Percentiles rank a stretch among this genome's conserved stretches.
phyloP scores from a whole-genome alignment of 64 coral and sea anemone genomes.

The Cladopsammia gracilis region DNA sequence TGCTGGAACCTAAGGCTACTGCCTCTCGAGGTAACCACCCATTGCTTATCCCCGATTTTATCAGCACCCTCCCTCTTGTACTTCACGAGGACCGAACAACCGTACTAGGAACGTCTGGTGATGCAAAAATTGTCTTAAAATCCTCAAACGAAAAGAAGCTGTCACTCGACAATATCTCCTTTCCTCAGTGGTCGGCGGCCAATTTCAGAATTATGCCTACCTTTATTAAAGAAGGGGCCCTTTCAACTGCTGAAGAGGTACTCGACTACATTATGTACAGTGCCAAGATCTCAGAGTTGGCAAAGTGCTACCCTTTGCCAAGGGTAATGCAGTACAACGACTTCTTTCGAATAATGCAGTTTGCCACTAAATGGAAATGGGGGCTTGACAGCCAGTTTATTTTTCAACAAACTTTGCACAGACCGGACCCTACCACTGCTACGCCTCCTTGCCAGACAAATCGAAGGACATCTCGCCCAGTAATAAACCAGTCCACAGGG shows the following conservation, averaged over 20 bases:
- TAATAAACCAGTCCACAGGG: constrained; percentile 49
- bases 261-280: constrained; percentile 44
- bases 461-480: constrained; percentile 23
- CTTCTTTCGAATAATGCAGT: constrained; percentile 24
- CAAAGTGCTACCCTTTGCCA: constrained; percentile 39
- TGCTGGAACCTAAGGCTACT: not conserved
- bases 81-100: not conserved
- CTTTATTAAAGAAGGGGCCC: constrained; percentile 17
- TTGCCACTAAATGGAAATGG: constrained; percentile 50
- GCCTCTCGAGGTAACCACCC: constrained; percentile 12
- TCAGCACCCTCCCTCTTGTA: not conserved
- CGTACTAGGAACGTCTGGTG: constrained; percentile 3
- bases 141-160: not conserved
- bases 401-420: constrained; percentile 25
- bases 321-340: constrained; percentile 55
- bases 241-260: constrained; percentile 43
- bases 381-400: constrained; percentile 48
- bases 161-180: constrained; percentile 24
- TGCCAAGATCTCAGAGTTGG: constrained; percentile 45
- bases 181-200: constrained; percentile 52
- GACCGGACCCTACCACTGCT: constrained; percentile 8
- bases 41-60: constrained; percentile 15
- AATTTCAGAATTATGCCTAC: constrained; percentile 64
- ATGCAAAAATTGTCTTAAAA: not conserved
- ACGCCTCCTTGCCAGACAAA: constrained; percentile 8